Evolutionary conservation across 1,140 invertebrate species (phyloP).

Genomic region (Drosophila navojoa): DNA sequence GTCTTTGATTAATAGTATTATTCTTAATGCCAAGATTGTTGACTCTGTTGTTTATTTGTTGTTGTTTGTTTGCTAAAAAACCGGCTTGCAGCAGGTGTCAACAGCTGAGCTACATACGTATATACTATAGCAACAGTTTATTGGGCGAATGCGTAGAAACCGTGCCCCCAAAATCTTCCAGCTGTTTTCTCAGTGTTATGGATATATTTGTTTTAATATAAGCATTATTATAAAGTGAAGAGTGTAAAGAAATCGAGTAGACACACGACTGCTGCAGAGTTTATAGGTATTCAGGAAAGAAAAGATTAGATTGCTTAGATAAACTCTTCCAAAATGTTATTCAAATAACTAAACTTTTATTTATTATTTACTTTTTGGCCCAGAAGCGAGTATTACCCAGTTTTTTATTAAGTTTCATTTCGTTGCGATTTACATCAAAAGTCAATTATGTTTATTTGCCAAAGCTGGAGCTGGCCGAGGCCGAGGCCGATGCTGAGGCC

Average conservation of each 20-base stretch:
- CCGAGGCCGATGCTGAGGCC: slow-evolving; percentile 46
- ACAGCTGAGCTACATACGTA: background rate
- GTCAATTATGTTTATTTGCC: slow-evolving; percentile 20
- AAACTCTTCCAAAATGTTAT: no score
- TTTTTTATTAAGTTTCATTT: slow-evolving; percentile 3
- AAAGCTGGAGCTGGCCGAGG: slow-evolving; percentile 37
- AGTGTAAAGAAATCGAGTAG: no score
- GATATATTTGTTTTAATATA: background rate
- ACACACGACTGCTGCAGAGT: no score
- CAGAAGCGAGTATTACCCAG: background rate
- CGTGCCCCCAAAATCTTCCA: background rate
- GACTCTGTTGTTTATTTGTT: background rate
- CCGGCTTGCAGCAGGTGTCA: background rate
- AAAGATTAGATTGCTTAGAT: no score
- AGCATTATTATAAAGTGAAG: background rate
- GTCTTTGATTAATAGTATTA: slow-evolving; percentile 14
- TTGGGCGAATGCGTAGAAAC: background rate
- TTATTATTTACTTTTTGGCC: no score
- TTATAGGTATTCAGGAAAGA: no score
- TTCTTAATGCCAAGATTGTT: background rate
- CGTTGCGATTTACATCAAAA: slow-evolving; percentile 15
- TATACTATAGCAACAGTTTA: background rate
- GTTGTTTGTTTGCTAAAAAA: slow-evolving; percentile 4
- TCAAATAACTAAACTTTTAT: no score
- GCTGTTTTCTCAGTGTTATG: background rate